Evolutionary conservation across 2,113 vertebrate genomes (phyloP), one percentile per base, ranked within the genome.

Genomic region (Nothoprocta pentlandii): DNA sequence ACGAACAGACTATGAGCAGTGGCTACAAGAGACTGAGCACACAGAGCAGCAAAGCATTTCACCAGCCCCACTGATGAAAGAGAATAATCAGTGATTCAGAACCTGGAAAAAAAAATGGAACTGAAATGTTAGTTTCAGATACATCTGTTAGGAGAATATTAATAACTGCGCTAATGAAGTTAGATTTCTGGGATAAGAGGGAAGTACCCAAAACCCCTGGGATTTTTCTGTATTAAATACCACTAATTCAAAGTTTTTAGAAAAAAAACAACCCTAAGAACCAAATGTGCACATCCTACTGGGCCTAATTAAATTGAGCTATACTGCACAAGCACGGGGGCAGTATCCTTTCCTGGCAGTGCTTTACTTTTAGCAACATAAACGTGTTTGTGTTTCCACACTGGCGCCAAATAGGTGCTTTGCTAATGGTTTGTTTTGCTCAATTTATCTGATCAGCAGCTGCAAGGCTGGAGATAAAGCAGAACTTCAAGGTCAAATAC

Each of bases 401-500:
- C 79, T 90, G 75, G 53, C 93, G 89, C 56, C 53, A 91, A 64
- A n/a, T 51, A 68, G 53, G 41, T 76, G 61, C 56, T 89, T 87
- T 86, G 78, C 53, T 92, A 89, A 90, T 78, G 71, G 89, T 73
- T 14, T 77, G 82, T 69, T 91, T 61, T 61, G 32, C 58, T 92
- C 61, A 15, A 49, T 71, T 70, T 39, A 77, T 56, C 47, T 53
- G 39, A 30, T 28, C 82, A 90, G 79, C 61, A 58, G 54, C 28
- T 80, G 77, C 66, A 77, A 88, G 53, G 83, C 30, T 71, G 32
- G 51, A 39, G 42, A 92, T 84, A 87, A 44, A 6, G 1, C 26
- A 68, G 64, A 42, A 79, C 94, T 97, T 97, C 89, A 93, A 93
- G 93, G 90, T 94, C 96, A 97, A 59, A 77, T 74, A 66, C 25